Evolutionary conservation across 1,140 invertebrate genomes (phyloP), one percentile per base, ranked within the genome.

Genomic region (Paraescarpia echinospica): DNA sequence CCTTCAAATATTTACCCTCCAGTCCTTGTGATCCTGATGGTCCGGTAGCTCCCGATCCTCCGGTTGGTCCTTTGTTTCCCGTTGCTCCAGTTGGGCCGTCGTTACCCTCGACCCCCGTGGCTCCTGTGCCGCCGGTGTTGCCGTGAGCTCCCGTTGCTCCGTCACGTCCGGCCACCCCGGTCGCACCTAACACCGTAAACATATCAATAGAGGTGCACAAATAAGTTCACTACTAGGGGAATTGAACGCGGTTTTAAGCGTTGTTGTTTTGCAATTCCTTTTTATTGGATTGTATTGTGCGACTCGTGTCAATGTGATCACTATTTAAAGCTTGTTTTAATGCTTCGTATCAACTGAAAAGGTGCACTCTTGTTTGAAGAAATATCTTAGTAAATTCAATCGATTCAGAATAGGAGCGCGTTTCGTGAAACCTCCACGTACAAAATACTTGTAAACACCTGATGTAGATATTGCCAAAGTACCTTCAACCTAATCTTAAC

Each of bases 51-150:
- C 92, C 92, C 9, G n/a, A 34, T 34, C 34, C 14, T 90, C 94
- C 94, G 33, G 89, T 92, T 8, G 33, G 41, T 2, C 94, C 94
- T 34, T 89, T 90, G 27, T 31, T 48, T 35, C 94, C 94, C 88
- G 59, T 93, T 5, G 77, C 18, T 34, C 94, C 94, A 35, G 90
- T 35, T 5, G 9, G 9, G 0, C 94, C 93, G 18, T 88, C 35
- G 12, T 35, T 18, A 0, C 93, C 93, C 33, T 12, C 33, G 6
- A 6, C 6, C 22, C 92, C 92, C 9, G 92, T 89, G 22, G 92
- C 22, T n/a, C 93, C 93, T 33, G 92, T 34, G 33, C 48, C 33
- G 33, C 93, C 93, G 89, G 59, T 34, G 6, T n/a, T 89, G 33
- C 92, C 92, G 1, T 0, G 33, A 34, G 33, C 34, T 33, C 88